Evolutionary conservation across 1,140 invertebrate genomes (phyloP), one percentile per base, ranked within the genome.

Genomic region (Pseudomyrmex dendroicus): DNA sequence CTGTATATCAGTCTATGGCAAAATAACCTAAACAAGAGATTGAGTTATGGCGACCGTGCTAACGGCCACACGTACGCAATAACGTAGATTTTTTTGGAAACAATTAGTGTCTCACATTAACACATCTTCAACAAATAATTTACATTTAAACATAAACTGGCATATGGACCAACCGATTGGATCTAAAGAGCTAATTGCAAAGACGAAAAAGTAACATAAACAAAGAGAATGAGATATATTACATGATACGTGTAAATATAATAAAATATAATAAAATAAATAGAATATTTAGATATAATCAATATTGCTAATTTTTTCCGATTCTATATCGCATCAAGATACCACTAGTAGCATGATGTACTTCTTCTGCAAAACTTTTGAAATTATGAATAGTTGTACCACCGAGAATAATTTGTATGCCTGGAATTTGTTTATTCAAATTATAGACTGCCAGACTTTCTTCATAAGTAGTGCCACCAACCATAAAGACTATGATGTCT

Each of bases 381-480:
- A 97, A 97, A 94, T 99, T 99, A 91, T 99, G 99, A 48, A 99
- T 95, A 0, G 96, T 97, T 5, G 98, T 99, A 56, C 98, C 98
- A 46, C 98, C 99, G 0, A 99, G 94, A 73, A 99, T 95, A 46
- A 99, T 96, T 89, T 96, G 96, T 52, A 97, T 96, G 7, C 96
- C 97, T 13, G 96, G 95, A 90, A 96, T 96, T 84, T 86, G 95
- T 95, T 94, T 97, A 96, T 94, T 99, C 98, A 82, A 99, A 94
- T 92, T 97, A 93, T 99, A 96, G 8, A 99, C 97, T 63, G 96
- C 96, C 3, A 98, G 92, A 2, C 98, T 97, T 95, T 99, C 99
- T 94, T 99, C 99, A 91, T 99, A 99, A 0, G 99, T 99, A 20
- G 97, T 95, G n/a, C 99, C 99, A 22, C 99, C 99, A 84, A 99